phyloP scores from a whole-genome alignment of 2,888 invertebrate genomes.

The Pyrrhosoma nymphula region DNA sequence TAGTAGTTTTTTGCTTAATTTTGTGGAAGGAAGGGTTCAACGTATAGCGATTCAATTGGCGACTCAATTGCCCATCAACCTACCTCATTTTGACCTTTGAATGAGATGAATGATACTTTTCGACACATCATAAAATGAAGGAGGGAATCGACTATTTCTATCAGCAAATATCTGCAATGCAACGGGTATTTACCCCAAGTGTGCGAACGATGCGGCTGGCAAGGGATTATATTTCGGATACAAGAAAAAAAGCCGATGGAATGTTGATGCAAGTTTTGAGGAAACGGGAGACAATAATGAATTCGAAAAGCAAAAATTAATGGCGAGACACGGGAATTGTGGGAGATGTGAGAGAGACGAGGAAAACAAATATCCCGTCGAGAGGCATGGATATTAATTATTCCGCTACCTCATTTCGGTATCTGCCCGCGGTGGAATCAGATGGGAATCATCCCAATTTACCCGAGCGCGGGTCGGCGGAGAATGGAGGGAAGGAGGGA shows the following conservation, averaged over 20 bases:
- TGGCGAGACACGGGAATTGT: neutral
- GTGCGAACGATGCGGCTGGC: neutral
- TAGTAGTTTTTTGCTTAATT: too few relatives aligned
- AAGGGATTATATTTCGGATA: neutral
- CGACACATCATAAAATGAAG: too few relatives aligned
- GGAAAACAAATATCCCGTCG: conserved; percentile 11
- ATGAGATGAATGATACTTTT: too few relatives aligned
- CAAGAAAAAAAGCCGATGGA: neutral
- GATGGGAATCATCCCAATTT: neutral
- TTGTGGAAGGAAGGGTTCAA: too few relatives aligned
- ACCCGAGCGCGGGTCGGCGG: neutral
- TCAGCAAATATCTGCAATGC: too few relatives aligned
- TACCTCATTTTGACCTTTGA: too few relatives aligned
- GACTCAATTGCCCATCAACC: too few relatives aligned
- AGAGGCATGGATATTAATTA: neutral
- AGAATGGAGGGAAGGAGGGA: neutral
- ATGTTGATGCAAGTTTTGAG: neutral
- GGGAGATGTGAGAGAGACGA: neutral
- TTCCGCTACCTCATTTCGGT: conserved; percentile 26
- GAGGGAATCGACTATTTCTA: too few relatives aligned
- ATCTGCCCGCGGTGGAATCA: conserved; percentile 25
- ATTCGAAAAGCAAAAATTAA: neutral
- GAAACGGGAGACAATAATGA: neutral
- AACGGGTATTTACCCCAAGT: neutral
- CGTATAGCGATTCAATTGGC: too few relatives aligned